Evolutionary conservation across 2,888 invertebrate genomes (phyloP), one percentile per base, ranked within the genome.

Genomic region (Uloborus plumipes): DNA sequence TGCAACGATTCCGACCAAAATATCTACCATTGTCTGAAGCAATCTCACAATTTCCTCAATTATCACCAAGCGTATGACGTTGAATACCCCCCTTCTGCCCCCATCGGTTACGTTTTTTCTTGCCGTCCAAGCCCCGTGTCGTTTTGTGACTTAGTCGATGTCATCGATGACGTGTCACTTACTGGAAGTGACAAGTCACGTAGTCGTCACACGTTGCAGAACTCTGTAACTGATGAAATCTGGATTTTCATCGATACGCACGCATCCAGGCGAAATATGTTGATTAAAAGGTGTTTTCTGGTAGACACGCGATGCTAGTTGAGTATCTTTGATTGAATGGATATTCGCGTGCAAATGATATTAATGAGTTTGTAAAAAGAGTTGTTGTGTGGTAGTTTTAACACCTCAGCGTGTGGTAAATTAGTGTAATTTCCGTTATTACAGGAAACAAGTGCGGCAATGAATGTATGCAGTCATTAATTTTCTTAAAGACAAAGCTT

Each of bases 281-380:
- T 81, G 80, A 81, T 81, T 81, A 81, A 81, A 80, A 80, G 73
- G 66, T 73, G 61, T 50, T 61, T 59, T 70, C 58, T 81, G 70
- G 74, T 69, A 47, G 26, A 31, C 76, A 76, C 69, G 76, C 76
- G 26, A 69, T 39, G 61, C 55, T 51, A 53, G 47, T 26, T 59
- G 69, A 50, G 69, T 64, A 64, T 18, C 62, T 26, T 31, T 74
- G 74, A 74, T 81, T 59, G 73, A 81, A 65, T 64, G 80, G 58
- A 62, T 64, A 70, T 62, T 81, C 58, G 80, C 80, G 80, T 81
- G 80, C 50, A 59, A 39, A 15, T 22, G 47, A 47, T 71, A 58
- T 64, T 39, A 64, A 65, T 47, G 58, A 61, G 51, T n/a, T 65
- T 77, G 77, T 77, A 59, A 61, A 71, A 61, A 71, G 71, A 71